A percentile compares a stretch with the other conserved stretches of the same genome.
phyloP scores from a whole-genome alignment of 1,140 invertebrate genomes.

The Rhopalosiphum maidis region DNA sequence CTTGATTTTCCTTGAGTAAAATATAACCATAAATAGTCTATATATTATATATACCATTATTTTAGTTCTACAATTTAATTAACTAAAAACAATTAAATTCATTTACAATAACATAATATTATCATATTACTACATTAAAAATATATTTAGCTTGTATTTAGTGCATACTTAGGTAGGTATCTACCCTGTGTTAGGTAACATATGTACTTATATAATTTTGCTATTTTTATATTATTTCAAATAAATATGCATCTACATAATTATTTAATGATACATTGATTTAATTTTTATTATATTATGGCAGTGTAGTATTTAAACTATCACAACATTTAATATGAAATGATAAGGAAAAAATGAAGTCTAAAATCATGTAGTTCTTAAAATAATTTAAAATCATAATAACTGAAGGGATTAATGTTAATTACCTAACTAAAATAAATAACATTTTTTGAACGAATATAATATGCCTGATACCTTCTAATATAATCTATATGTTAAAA shows the following conservation, averaged over 20 bases:
- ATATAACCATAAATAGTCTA: background rate
- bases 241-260: background rate
- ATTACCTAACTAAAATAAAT: background rate
- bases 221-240: background rate
- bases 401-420: background rate
- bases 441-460: background rate
- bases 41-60: background rate
- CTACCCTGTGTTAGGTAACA: background rate
- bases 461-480: background rate
- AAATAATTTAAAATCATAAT: no score
- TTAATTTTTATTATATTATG: background rate
- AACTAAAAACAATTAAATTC: background rate
- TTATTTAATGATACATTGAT: background rate
- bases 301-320: background rate
- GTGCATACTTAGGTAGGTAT: no score
- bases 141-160: background rate
- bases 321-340: background rate
- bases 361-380: background rate
- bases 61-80: background rate
- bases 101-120: background rate
- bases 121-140: background rate
- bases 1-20: background rate
- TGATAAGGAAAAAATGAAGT: background rate
- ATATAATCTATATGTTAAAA: no score
- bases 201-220: background rate